Base-by-base conservation (phyloP, 2,888 invertebrate genomes). In the Acronicta psi region DNA sequence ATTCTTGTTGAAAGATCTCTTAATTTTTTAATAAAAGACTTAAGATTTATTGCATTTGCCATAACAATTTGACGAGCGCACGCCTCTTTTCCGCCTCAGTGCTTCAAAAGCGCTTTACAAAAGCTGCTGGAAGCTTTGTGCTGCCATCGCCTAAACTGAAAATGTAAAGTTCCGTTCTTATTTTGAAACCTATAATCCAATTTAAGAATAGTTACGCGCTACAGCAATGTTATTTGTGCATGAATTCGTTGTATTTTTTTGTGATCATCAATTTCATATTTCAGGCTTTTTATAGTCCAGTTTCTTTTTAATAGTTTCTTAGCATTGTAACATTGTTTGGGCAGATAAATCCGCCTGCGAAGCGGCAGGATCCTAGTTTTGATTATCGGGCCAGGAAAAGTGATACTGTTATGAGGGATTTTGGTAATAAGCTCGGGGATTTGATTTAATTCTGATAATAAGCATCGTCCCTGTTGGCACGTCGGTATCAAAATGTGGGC, bases 31-130 rank as follows among this genome's bases (percentile, higher is more conserved):
- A 41, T 43, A 53, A 51, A 40, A 47, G 34, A 51, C 47, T 64
- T 45, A 49, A 53, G 44, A 51, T 57, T 63, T 55, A 55, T 55
- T 64, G 37, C 25, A 46, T 29, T 29, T 29, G 29, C 25, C 25
- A 38, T 52, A 40, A 43, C 42, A 62, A 62, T 63, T 67, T 45
- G 34, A 57, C 46, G 47, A 56, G 42, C 29, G 43, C 14, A 40
- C 46, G 46, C 41, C 31, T 50, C 52, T 66, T 66, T 60, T 63
- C 47, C 56, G 55, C 50, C 45, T 40, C 46, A 61, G 18, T 29
- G 64, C 59, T 55, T 64, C 29, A 20, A 42, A 47, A 54, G 40
- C 56, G 40, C 59, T 57, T 49, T 61, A 60, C 51, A 59, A 60
- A 69, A 57, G 56, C 47, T 31, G 25, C 17, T 44, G 52, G 8